Conservation (phyloP, 2,113 vertebrate genomes). For the Potamarius usumacintae region DNA sequence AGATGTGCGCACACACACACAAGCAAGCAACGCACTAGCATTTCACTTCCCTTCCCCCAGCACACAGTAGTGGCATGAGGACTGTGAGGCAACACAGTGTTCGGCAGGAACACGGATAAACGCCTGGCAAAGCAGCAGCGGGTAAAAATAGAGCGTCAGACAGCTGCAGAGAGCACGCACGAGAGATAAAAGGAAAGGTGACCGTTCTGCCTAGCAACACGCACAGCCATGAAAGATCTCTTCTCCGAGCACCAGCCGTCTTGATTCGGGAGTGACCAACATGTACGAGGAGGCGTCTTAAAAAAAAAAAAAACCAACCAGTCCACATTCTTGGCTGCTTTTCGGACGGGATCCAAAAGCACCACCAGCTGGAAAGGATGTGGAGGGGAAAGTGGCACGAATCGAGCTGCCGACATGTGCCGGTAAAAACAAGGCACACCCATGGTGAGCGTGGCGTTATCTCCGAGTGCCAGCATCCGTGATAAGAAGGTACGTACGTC, state of each 20-base stretch:
- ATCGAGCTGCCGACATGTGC: not conserved
- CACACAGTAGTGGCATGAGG: not conserved
- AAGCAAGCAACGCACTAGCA: not conserved
- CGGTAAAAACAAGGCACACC: not conserved
- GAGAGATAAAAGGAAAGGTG: too few relatives aligned
- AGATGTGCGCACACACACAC: conserved; percentile 9
- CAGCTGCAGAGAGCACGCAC: not conserved
- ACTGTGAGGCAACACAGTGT: not conserved
- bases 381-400: not conserved
- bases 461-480: too few relatives aligned
- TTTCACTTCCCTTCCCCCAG: conserved; percentile 32
- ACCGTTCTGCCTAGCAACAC: conserved; percentile 57
- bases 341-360: not conserved
- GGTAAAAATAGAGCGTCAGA: conserved; percentile 14
- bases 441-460: not conserved
- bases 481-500: conserved; percentile 5
- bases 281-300: not conserved
- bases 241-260: not conserved
- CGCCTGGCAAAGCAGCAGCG: not conserved
- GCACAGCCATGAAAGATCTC: not conserved
- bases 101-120: not conserved
- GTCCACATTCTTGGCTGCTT: not conserved
- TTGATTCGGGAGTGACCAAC: not conserved
- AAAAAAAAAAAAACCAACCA: not conserved
- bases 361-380: not conserved